Evolutionary conservation across 2,888 invertebrate species (phyloP), one percentile per base, ranked within the genome.

Genomic region (Petrophora chlorosata): DNA sequence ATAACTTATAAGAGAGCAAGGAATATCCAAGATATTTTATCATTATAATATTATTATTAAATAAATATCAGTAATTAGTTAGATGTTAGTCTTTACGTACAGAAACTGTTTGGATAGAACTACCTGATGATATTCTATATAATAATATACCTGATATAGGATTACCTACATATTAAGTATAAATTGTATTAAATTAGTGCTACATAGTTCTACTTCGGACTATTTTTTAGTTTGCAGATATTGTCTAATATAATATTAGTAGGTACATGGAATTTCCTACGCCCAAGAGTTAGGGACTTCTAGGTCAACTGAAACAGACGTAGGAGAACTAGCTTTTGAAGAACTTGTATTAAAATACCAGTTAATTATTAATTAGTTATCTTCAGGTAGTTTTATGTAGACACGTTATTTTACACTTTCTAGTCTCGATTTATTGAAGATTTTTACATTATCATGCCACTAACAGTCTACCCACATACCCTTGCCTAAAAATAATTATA

Each of bases 1-100:
- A 68, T 85, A 72, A 76, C 76, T 68, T 73, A 69, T 83, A 84
- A 82, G 82, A 83, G 76, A 81, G 79, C 78, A 83, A 82, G 80
- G 74, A 85, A 87, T 86, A 87, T 89, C 87, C 85, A 86, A 88
- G 86, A 87, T 89, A 86, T 87, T n/a, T n/a, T 84, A 81, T 82
- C 75, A 77, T 77, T 79, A 70, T 76, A 73, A 70, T 73, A 70
- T 73, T 69, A 70, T 72, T 69, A 72, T 70, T 70, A 59, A 70
- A 70, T 71, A 73, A 64, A 71, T 76, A 76, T 70, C 61, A 70
- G 56, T 76, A 81, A 82, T 72, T 76, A 69, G 55, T 56, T 81
- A 76, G 78, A 70, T 72, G 57, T 76, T 85, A 85, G 78, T 69
- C 57, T 72, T 73, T 75, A 65, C 54, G 65, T 76, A 76, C 79